Evolutionary conservation across 2,113 vertebrate genomes (phyloP).

Genomic region (Motacilla tschutschensis): DNA sequence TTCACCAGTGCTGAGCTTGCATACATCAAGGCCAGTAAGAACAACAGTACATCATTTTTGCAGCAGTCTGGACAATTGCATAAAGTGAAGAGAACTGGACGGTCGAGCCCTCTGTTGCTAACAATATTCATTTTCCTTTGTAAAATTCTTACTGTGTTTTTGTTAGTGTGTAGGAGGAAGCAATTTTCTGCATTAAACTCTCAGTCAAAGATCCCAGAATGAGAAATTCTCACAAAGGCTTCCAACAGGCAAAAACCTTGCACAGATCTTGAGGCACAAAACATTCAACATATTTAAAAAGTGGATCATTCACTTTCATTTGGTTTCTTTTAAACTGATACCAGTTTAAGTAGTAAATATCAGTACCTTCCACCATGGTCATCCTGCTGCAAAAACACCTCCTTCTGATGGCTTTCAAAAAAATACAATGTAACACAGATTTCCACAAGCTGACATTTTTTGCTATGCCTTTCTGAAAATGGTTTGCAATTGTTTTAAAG

Average conservation of each 20-base stretch:
- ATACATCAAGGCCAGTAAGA: not conserved
- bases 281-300: not conserved
- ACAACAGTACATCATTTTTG: not conserved
- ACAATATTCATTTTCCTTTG: not conserved
- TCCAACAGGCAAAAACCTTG: not conserved
- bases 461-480: not conserved
- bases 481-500: not conserved
- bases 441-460: not conserved
- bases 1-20: not conserved
- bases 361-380: not conserved
- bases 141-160: not conserved
- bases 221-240: not conserved
- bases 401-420: not conserved
- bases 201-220: not conserved
- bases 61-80: not conserved
- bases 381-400: not conserved
- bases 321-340: not conserved
- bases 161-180: not conserved
- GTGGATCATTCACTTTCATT: not conserved
- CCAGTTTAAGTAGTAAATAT: not conserved
- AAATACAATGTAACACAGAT: rapidly evolving
- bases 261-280: not conserved
- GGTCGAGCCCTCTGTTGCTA: not conserved
- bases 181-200: not conserved
- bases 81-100: not conserved